Conservation (phyloP, 2,797 vertebrate genomes). For the Gymnocypris eckloni region DNA sequence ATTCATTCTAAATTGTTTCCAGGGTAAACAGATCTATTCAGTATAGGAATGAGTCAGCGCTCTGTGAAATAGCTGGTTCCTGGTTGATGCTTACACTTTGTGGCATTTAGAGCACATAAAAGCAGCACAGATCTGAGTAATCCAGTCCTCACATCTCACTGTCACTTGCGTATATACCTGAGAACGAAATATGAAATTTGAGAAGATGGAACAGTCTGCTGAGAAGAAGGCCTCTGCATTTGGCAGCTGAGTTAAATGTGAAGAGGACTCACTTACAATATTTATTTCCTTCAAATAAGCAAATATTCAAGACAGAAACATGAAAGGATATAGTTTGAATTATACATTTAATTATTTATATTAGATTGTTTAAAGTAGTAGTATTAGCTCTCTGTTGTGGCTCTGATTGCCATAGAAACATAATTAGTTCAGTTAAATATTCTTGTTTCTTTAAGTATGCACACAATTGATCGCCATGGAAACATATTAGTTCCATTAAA, state of each 20-base stretch:
- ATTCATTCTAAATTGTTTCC: conserved; percentile 50
- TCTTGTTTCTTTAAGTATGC: neutral
- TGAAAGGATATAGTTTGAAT: neutral
- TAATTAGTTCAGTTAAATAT: conserved; percentile 11
- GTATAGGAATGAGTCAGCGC: conserved; percentile 50
- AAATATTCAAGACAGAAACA: neutral
- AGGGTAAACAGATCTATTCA: conserved; percentile 50
- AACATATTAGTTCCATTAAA: neutral
- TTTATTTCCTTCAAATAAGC: neutral
- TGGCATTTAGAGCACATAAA: conserved; percentile 59
- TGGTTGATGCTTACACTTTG: conserved; percentile 52
- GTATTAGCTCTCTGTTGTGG: neutral
- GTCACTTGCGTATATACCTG: conserved; percentile 54
- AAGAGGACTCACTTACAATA: conserved; percentile 2
- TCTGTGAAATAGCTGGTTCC: conserved; percentile 40
- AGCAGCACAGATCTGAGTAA: conserved; percentile 45
- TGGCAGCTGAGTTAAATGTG: conserved; percentile 35
- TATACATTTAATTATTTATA: neutral
- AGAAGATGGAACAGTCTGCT: conserved; percentile 40
- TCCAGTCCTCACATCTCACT: conserved; percentile 38
- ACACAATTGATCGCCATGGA: conserved; percentile 16
- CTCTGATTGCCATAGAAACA: neutral
- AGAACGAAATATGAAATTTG: conserved; percentile 42
- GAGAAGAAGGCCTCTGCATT: conserved; percentile 24
- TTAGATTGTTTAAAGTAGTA: neutral